These are phyloP conservation scores for Pristionchus fissidentatus DNA, from an alignment of 2,888 invertebrate genomes.

Conservation along the genomic window DNA sequence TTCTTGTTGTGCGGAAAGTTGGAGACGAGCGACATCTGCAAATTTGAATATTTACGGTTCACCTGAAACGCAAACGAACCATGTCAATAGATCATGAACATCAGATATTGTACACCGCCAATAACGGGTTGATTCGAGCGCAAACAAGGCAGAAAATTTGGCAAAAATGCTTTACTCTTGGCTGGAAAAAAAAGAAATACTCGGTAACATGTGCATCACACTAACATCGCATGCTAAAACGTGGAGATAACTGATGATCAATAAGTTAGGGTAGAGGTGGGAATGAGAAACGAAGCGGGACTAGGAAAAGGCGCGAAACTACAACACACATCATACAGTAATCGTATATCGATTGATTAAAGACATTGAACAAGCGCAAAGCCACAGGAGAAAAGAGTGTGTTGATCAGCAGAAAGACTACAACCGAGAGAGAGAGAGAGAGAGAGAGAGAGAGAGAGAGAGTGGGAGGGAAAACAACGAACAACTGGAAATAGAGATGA, in stretches of 20 bases:
- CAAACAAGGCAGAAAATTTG: background rate
- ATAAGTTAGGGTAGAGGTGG: background rate
- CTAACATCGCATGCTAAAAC: background rate
- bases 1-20: constrained; percentile 76
- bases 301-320: too few relatives aligned
- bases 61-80: background rate
- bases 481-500: too few relatives aligned
- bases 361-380: too few relatives aligned
- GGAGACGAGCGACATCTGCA: constrained; percentile 54
- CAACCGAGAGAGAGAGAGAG: too few relatives aligned
- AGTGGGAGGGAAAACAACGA: too few relatives aligned
- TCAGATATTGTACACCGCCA: background rate
- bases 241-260: background rate
- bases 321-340: too few relatives aligned
- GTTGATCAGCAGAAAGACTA: too few relatives aligned
- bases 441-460: too few relatives aligned
- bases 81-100: background rate
- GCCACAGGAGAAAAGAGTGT: too few relatives aligned
- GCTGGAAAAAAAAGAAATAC: background rate
- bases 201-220: too few relatives aligned
- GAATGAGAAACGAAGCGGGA: too few relatives aligned
- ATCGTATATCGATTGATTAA: too few relatives aligned
- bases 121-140: constrained; percentile 8
- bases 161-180: background rate
- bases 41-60: background rate